A percentile compares a stretch with the other conserved stretches of the same genome.
Evolutionary conservation across 2,888 invertebrate genomes (phyloP).

Genomic region (Habroteleia sp.): DNA sequence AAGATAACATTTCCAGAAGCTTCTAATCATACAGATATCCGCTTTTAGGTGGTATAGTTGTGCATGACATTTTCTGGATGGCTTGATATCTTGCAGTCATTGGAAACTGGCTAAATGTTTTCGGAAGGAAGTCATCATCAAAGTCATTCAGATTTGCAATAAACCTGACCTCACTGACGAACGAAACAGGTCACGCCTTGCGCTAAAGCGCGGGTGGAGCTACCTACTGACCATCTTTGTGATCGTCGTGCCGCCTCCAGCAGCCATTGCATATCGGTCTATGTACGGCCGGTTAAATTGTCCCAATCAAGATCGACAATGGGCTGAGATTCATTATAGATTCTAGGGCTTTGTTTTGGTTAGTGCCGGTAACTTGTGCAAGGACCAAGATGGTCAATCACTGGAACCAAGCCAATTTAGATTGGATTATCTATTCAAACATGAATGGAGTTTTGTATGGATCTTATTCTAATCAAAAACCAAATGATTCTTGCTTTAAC

Average conservation of each 20-base stretch:
- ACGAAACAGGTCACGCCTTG: slow-evolving; percentile 44
- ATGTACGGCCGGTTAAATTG: slow-evolving; percentile 14
- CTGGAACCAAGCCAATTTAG: slow-evolving; percentile 16
- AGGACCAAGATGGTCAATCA: slow-evolving; percentile 30
- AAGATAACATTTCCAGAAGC: slow-evolving; percentile 39
- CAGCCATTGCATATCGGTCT: slow-evolving; percentile 18
- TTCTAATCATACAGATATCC: slow-evolving; percentile 32
- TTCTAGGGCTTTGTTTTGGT: slow-evolving; percentile 31
- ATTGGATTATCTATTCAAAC: too few relatives aligned
- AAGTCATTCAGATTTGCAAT: slow-evolving; percentile 28
- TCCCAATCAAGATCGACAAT: slow-evolving; percentile 44
- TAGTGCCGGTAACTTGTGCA: slow-evolving; percentile 1
- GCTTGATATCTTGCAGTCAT: slow-evolving; percentile 38
- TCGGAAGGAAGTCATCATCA: slow-evolving; percentile 49
- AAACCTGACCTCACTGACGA: slow-evolving; percentile 13
- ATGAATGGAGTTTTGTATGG: too few relatives aligned
- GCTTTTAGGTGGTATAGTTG: slow-evolving; percentile 24
- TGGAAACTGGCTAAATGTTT: slow-evolving; percentile 30
- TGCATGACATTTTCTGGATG: slow-evolving; percentile 25
- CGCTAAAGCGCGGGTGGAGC: slow-evolving; percentile 14
- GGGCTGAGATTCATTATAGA: slow-evolving; percentile 40
- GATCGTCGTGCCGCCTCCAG: background rate
- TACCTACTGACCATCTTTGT: slow-evolving; percentile 27
- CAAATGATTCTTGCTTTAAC: too few relatives aligned
- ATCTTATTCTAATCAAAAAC: too few relatives aligned